Conservation (phyloP, 2,113 vertebrate genomes). For the Aramus guarauna region DNA sequence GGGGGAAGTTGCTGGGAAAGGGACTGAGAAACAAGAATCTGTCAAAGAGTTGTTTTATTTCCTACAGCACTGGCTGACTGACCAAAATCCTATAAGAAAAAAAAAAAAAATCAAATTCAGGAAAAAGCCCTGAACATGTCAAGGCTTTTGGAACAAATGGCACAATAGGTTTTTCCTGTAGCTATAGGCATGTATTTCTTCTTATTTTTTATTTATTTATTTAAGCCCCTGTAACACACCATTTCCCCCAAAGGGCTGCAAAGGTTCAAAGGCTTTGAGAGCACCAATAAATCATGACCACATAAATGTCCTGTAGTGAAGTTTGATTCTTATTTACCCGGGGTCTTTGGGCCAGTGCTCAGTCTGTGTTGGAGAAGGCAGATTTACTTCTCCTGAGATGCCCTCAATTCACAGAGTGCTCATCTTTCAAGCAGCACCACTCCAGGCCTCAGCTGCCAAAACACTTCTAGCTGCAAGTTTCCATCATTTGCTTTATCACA, state of each 20-base stretch:
- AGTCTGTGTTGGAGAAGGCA: conserved; percentile 61
- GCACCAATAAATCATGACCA: conserved; percentile 63
- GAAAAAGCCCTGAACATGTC: conserved; percentile 55
- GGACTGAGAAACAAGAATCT: conserved; percentile 40
- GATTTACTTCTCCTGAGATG: conserved; percentile 72
- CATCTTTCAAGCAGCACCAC: conserved; percentile 63
- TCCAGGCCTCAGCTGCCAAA: conserved; percentile 59
- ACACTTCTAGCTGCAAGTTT: conserved; percentile 62
- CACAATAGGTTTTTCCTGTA: conserved; percentile 38
- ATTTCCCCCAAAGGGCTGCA: conserved; percentile 52
- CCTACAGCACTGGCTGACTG: conserved; percentile 49
- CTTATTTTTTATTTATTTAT: conserved; percentile 72
- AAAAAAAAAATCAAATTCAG: conserved; percentile 67
- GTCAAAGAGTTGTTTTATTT: conserved; percentile 60
- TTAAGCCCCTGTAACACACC: conserved; percentile 58
- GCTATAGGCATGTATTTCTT: conserved; percentile 46
- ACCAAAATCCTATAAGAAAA: conserved; percentile 59
- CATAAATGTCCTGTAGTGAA: conserved; percentile 70
- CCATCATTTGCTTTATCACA: conserved; percentile 63
- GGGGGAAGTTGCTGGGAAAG: conserved; percentile 11
- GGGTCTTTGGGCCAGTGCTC: conserved; percentile 69
- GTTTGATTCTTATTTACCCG: conserved; percentile 74
- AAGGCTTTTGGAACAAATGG: conserved; percentile 48
- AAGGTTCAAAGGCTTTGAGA: conserved; percentile 70
- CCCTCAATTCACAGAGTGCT: conserved; percentile 69